Conservation (phyloP, 1,140 invertebrate genomes). For the Neodiprion pinetum region DNA sequence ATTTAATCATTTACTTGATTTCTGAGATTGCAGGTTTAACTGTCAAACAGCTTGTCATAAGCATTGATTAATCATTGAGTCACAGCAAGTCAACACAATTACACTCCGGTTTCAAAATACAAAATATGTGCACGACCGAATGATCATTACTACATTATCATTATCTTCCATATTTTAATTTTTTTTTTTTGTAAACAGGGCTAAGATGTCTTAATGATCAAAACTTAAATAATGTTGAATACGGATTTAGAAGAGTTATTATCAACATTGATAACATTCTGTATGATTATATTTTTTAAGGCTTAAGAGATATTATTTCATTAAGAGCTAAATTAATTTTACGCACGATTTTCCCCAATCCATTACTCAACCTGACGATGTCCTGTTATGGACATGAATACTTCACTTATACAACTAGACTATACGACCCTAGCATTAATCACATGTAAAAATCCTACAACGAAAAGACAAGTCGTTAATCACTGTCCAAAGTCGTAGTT, state of each 20-base stretch:
- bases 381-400: conserved; percentile 14
- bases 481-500: conserved; percentile 52
- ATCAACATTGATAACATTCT: neutral
- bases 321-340: neutral
- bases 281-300: conserved; percentile 4
- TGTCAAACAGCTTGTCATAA: neutral
- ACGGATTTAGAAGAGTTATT: neutral
- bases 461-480: conserved; percentile 40
- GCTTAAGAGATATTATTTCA: neutral
- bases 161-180: no score
- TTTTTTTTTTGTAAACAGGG: neutral
- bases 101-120: neutral
- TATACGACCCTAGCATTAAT: neutral
- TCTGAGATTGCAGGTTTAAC: neutral
- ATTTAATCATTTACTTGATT: no score
- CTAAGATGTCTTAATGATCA: neutral
- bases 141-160: no score
- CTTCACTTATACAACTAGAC: conserved; percentile 8
- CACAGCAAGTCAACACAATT: neutral
- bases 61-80: neutral
- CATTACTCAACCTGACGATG: neutral
- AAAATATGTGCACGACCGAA: neutral
- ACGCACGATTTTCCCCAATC: neutral
- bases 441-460: conserved; percentile 17
- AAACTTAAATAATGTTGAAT: neutral